Conservation (phyloP, 2,113 vertebrate genomes). For the Chitala chitala region DNA sequence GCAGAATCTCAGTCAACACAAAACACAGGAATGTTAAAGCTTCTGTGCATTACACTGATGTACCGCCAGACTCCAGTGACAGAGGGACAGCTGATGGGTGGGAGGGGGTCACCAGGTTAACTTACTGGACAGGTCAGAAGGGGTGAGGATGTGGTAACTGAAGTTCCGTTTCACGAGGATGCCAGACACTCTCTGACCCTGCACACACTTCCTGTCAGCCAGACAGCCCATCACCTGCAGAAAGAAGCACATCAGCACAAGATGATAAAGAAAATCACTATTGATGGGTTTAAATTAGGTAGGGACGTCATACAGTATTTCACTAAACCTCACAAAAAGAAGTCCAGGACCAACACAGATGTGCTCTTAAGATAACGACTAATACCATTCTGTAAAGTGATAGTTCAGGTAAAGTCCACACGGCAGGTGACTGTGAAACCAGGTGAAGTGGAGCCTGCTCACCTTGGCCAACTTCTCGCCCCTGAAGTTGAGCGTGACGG, state of each 20-base stretch:
- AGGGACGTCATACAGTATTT: too few relatives aligned
- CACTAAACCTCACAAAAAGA: too few relatives aligned
- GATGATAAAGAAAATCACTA: neutral
- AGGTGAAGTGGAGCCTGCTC: neutral
- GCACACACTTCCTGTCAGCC: conserved; percentile 85
- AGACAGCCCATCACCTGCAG: conserved; percentile 90
- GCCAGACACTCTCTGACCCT: conserved; percentile 89
- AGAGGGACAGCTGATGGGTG: neutral
- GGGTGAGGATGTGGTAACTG: conserved; percentile 93
- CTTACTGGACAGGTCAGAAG: conserved; percentile 91
- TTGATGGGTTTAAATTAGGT: too few relatives aligned
- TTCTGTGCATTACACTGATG: neutral
- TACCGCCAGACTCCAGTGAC: neutral
- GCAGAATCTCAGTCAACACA: neutral
- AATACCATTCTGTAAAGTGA: neutral
- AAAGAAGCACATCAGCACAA: conserved; percentile 38
- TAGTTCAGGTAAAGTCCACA: neutral
- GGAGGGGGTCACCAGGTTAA: neutral
- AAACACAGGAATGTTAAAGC: neutral
- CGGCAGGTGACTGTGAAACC: neutral
- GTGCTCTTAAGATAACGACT: too few relatives aligned
- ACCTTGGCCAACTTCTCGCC: conserved; percentile 98
- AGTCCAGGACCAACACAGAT: too few relatives aligned
- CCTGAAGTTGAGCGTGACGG: conserved; percentile 92
- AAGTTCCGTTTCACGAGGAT: conserved; percentile 96